Evolutionary conservation across 2,113 vertebrate genomes (phyloP), one percentile per base, ranked within the genome.

Genomic region (Plotosus lineatus): DNA sequence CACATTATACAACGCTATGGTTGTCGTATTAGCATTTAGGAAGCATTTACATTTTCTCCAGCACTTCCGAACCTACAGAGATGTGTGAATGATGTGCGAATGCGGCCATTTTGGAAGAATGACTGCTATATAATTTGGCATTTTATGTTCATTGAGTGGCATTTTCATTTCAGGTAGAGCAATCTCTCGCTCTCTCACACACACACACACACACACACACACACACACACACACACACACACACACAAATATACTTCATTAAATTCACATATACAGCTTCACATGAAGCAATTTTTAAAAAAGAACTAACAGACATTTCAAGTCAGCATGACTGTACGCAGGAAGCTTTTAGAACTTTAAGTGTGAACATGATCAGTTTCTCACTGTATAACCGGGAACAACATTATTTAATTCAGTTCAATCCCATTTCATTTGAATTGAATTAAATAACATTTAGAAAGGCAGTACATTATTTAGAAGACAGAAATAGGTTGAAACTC

Each of bases 21-120:
- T 46, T 51, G 28, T 21, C 28, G 10, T 73, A 71, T 48, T 51
- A 72, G 28, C 31, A 33, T 73, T 33, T 33, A 73, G 23, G 65
- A 68, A 61, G 23, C 4, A 31, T 75, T 73, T 75, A 10, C 46
- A n/a, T 50, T 74, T 69, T 38, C 48, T 40, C n/a, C 14, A 77
- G 3, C 31, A 73, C 21, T 15, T 15, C 71, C 71, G 38, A 77
- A 28, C 33, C 40, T 31, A 48, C n/a, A 74, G 8, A 14, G 15
- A 51, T 31, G 33, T 19, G 40, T 12, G 19, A 28, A 46, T 68
- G 38, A 83, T 44, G 58, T 53, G 63, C 5, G 50, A 78, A 68
- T 56, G 33, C 40, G 23, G 61, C 40, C 60, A 61, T 82, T 79
- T 72, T 84, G 84, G 80, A 85, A 82, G 71, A 46, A 79, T 23